phyloP scores from a whole-genome alignment of 2,113 vertebrate species.

The Callipepla squamata region DNA sequence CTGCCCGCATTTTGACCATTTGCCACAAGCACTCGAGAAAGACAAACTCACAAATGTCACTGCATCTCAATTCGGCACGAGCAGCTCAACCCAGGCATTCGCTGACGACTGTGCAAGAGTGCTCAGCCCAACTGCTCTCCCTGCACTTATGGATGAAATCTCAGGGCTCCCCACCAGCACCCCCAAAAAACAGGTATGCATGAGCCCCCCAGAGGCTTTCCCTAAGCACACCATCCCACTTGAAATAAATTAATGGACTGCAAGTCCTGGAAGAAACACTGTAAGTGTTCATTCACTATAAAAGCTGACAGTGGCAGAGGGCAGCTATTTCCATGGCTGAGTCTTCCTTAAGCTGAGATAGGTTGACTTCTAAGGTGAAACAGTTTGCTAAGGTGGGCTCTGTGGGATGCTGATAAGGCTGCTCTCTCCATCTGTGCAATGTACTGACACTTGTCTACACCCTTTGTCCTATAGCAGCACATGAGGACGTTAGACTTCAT shows the following conservation, averaged over 20 bases:
- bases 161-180: not conserved
- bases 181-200: not conserved
- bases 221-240: not conserved
- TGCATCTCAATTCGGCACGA: not conserved
- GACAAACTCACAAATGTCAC: not conserved
- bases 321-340: not conserved
- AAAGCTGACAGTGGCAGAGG: not conserved
- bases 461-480: not conserved
- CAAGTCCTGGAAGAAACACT: not conserved
- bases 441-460: not conserved
- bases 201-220: not conserved
- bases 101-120: not conserved
- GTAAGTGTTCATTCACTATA: not conserved
- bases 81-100: not conserved
- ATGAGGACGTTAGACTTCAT: fast-evolving
- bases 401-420: not conserved
- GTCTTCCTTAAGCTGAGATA: too few relatives aligned
- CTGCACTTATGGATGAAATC: fast-evolving
- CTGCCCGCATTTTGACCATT: not conserved
- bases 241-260: not conserved
- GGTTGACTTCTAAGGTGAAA: too few relatives aligned
- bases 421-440: fast-evolving
- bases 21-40: not conserved
- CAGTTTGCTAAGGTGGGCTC: too few relatives aligned
- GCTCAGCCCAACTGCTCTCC: not conserved